phyloP scores from a whole-genome alignment of 2,888 invertebrate genomes.

The Bugula neritina region DNA sequence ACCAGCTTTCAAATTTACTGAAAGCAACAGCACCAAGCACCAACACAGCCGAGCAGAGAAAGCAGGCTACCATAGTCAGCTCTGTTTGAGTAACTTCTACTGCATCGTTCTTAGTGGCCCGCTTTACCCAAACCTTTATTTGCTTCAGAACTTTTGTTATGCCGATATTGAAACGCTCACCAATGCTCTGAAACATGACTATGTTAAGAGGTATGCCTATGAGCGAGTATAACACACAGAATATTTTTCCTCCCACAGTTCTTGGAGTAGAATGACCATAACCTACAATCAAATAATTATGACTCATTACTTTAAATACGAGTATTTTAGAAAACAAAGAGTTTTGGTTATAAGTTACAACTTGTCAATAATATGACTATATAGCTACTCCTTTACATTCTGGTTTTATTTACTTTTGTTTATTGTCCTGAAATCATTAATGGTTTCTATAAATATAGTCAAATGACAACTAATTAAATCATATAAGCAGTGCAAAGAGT shows the following conservation, averaged over 20 bases:
- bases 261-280: conserved; percentile 98
- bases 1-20: conserved; percentile 90
- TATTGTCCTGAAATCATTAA: no score
- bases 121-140: conserved; percentile 78
- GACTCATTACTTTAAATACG: no score
- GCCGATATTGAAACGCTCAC: conserved; percentile 94
- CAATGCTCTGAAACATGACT: conserved; percentile 98
- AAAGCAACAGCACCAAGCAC: conserved; percentile 92
- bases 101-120: conserved; percentile 54
- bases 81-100: conserved; percentile 77
- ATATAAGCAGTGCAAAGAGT: no score
- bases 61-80: conserved; percentile 69
- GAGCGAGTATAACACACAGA: conserved; percentile 78
- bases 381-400: no score
- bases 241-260: conserved; percentile 93
- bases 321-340: no score
- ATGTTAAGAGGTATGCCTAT: conserved; percentile 92
- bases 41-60: conserved; percentile 84
- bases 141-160: conserved; percentile 87
- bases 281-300: conserved; percentile 64
- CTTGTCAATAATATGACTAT: no score
- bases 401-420: no score
- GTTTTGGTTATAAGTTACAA: no score
- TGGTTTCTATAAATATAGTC: no score
- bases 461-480: no score